Evolutionary conservation across 2,113 vertebrate species (phyloP).

Genomic region (Daboia siamensis): DNA sequence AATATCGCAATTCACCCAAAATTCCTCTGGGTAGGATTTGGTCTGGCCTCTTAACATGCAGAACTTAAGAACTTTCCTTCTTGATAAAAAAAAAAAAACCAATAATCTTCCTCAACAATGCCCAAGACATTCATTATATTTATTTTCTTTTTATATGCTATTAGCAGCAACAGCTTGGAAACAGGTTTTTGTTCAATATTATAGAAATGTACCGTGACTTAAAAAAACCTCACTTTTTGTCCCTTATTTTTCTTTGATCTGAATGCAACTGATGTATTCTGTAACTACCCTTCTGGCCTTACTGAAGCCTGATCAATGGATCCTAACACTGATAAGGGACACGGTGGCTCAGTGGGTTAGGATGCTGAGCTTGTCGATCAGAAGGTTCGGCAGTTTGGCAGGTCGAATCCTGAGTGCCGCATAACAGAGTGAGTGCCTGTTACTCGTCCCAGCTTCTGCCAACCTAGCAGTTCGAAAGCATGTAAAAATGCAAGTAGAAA

Average conservation of each 20-base stretch:
- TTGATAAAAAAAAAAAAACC: background rate
- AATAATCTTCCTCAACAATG: background rate
- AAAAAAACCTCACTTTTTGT: conserved; percentile 8
- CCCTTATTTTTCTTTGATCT: background rate
- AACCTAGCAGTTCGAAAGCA: no score
- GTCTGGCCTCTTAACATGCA: background rate
- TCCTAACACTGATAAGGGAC: background rate
- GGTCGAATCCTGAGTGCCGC: no score
- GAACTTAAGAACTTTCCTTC: background rate
- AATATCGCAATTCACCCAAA: background rate
- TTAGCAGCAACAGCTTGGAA: background rate
- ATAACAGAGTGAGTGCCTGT: no score
- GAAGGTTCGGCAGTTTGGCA: no score
- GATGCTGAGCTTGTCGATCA: no score
- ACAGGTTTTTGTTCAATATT: background rate
- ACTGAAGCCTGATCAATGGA: conserved; percentile 2
- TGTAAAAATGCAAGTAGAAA: no score
- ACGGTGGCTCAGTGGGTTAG: no score
- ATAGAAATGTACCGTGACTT: background rate
- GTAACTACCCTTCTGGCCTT: conserved; percentile 19
- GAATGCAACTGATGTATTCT: conserved; percentile 15
- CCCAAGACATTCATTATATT: background rate
- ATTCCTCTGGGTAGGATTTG: background rate
- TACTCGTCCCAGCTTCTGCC: no score
- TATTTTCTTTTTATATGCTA: background rate